Conservation (phyloP, 2,797 vertebrate species). For the Danio kyathit region DNA sequence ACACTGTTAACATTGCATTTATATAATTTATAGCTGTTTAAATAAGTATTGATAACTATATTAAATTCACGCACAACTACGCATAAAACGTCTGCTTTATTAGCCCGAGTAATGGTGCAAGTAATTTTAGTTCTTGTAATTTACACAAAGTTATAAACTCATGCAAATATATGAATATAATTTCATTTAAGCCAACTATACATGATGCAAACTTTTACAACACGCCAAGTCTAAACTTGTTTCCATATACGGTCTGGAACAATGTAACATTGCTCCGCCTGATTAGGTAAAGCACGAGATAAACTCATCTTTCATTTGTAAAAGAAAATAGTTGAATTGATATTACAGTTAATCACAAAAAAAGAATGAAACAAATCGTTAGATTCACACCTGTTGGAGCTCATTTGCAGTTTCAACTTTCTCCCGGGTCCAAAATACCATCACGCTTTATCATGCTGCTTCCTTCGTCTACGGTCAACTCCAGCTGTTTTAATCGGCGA, state of each 20-base stretch:
- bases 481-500: not conserved
- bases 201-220: not conserved
- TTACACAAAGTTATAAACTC: too few species aligned
- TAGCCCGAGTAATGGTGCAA: too few species aligned
- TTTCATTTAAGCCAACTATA: not conserved
- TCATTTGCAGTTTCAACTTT: slow-evolving; percentile 27
- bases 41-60: too few species aligned
- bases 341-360: not conserved
- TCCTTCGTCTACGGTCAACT: not conserved
- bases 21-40: too few species aligned
- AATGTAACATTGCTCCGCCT: not conserved
- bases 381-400: slow-evolving; percentile 37
- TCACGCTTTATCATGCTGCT: not conserved
- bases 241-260: not conserved
- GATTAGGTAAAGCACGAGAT: not conserved
- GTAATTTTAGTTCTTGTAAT: too few species aligned
- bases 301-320: not conserved
- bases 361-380: not conserved
- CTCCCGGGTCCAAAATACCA: not conserved
- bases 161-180: not conserved
- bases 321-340: not conserved
- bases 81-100: too few species aligned
- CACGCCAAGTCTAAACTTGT: too few species aligned
- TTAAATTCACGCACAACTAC: too few species aligned
- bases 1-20: too few species aligned